phyloP scores from a whole-genome alignment of 2,888 invertebrate species.

The Drosophila algonquin region DNA sequence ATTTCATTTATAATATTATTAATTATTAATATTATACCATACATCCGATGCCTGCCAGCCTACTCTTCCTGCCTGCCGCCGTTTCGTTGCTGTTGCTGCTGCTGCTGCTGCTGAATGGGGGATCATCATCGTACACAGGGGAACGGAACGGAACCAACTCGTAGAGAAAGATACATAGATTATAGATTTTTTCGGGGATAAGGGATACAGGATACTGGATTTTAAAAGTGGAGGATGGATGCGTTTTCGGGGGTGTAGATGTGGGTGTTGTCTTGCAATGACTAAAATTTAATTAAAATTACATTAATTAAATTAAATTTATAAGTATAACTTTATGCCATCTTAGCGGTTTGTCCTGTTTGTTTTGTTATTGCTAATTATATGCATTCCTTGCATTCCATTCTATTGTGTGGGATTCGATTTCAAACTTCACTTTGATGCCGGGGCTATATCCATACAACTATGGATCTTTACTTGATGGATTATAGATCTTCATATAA shows the following conservation, averaged over 20 bases:
- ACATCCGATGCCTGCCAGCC: background rate
- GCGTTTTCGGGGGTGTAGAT: background rate
- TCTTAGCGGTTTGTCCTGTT: conserved; percentile 77
- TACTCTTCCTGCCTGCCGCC: no score
- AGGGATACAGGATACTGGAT: background rate
- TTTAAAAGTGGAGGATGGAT: background rate
- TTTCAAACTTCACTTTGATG: conserved; percentile 1
- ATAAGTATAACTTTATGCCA: conserved; percentile 75
- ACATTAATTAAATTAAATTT: conserved; percentile 65
- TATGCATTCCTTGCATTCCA: conserved; percentile 12
- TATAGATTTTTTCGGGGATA: background rate
- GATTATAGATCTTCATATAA: no score
- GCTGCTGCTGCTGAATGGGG: background rate
- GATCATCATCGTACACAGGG: background rate
- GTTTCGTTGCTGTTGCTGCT: background rate
- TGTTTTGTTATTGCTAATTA: conserved; percentile 30
- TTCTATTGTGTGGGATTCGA: conserved; percentile 12
- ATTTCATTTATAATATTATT: conserved; percentile 18
- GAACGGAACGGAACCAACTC: background rate
- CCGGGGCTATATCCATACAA: background rate
- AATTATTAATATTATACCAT: conserved; percentile 12
- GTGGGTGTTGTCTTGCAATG: conserved; percentile 43
- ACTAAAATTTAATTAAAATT: conserved; percentile 58
- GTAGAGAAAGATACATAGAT: background rate
- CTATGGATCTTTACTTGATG: no score